Conservation (phyloP, 2,797 vertebrate species). For the Hapalemur alaotrensis region DNA sequence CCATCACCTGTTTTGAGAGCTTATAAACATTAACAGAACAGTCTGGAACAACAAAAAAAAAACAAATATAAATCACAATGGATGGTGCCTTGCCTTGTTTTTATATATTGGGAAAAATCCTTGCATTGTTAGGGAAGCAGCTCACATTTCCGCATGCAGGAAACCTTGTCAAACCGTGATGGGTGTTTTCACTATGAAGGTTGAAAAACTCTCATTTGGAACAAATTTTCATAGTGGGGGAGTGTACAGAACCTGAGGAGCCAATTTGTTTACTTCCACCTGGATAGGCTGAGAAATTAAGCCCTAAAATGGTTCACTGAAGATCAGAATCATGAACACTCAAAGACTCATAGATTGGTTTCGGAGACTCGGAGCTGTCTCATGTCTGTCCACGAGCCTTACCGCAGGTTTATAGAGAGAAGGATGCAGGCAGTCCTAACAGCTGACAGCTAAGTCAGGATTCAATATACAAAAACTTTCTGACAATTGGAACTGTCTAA, state of each 20-base stretch:
- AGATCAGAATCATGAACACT: background rate
- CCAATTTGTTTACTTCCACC: constrained; percentile 45
- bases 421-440: background rate
- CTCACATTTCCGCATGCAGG: constrained; percentile 67
- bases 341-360: background rate
- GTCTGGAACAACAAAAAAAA: constrained; percentile 61
- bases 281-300: constrained; percentile 41
- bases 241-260: constrained; percentile 41
- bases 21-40: constrained; percentile 77
- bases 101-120: constrained; percentile 66
- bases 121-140: constrained; percentile 46
- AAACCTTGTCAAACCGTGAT: constrained; percentile 52
- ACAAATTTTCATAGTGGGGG: constrained; percentile 53
- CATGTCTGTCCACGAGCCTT: background rate
- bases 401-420: background rate
- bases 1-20: constrained; percentile 67
- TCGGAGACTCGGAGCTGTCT: background rate
- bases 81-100: constrained; percentile 63
- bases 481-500: background rate
- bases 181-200: constrained; percentile 56
- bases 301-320: background rate
- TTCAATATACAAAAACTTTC: background rate
- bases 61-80: constrained; percentile 67
- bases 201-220: constrained; percentile 69
- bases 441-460: background rate